phyloP scores from a whole-genome alignment of 2,888 invertebrate genomes.

The Dryococelus australis region DNA sequence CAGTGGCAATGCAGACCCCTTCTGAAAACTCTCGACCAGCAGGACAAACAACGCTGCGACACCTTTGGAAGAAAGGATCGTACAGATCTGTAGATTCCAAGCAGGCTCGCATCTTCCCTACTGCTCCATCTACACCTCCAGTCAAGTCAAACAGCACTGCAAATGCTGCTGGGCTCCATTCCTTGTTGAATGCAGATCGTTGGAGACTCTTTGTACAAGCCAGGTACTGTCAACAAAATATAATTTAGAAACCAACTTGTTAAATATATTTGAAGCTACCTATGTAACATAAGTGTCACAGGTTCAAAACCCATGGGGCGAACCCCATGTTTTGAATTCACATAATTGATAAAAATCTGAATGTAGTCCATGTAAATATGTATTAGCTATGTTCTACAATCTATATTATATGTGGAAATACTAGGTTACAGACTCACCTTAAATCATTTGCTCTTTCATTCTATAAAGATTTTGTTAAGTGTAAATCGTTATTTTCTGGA shows the following conservation, averaged over 20 bases:
- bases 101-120: slow-evolving; percentile 51
- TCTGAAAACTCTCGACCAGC: slow-evolving; percentile 51
- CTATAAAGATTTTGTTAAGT: too few relatives aligned
- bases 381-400: too few relatives aligned
- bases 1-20: slow-evolving; percentile 50
- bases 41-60: slow-evolving; percentile 56
- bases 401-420: too few relatives aligned
- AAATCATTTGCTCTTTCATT: too few relatives aligned
- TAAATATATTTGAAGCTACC: too few relatives aligned
- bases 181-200: slow-evolving; percentile 52
- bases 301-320: too few relatives aligned
- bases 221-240: slow-evolving; percentile 44
- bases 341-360: too few relatives aligned
- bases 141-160: slow-evolving; percentile 58
- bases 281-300: too few relatives aligned
- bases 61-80: slow-evolving; percentile 60
- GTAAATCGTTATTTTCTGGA: too few relatives aligned
- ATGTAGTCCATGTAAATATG: too few relatives aligned
- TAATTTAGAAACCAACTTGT: not conserved
- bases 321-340: too few relatives aligned
- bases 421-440: too few relatives aligned
- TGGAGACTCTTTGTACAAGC: slow-evolving; percentile 49
- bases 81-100: slow-evolving; percentile 53
- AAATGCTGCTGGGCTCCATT: slow-evolving; percentile 57
- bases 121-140: slow-evolving; percentile 48